phyloP scores from a whole-genome alignment of 2,113 vertebrate genomes.

The Bubo scandiacus region DNA sequence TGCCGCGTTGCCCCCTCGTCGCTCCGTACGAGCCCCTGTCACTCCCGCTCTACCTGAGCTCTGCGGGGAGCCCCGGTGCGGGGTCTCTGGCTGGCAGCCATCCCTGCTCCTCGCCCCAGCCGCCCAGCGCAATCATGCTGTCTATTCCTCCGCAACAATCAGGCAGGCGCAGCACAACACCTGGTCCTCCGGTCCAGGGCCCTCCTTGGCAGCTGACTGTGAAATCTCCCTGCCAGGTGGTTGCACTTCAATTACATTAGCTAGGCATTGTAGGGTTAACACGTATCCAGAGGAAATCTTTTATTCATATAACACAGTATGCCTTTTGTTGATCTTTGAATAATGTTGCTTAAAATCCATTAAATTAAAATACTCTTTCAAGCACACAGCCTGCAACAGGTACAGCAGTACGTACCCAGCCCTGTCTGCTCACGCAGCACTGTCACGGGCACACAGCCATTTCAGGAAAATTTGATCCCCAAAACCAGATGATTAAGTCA shows the following conservation, averaged over 20 bases:
- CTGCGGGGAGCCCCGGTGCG: accelerated
- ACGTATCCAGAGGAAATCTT: conserved; percentile 74
- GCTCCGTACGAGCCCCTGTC: accelerated
- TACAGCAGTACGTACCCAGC: conserved; percentile 1
- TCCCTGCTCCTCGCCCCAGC: background rate
- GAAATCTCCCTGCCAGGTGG: conserved; percentile 91
- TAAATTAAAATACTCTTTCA: conserved; percentile 74
- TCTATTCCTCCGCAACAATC: conserved; percentile 85
- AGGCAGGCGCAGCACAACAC: conserved; percentile 80
- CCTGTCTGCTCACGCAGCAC: background rate
- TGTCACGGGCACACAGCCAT: background rate
- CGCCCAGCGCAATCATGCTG: conserved; percentile 70
- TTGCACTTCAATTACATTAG: conserved; percentile 87
- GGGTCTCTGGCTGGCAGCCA: background rate
- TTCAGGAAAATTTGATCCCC: background rate
- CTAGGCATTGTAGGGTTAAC: conserved; percentile 88
- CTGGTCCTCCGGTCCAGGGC: conserved; percentile 82
- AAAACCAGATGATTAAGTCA: background rate
- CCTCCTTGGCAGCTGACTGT: conserved; percentile 89
- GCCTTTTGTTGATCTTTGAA: conserved; percentile 78
- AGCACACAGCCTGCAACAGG: conserved; percentile 47
- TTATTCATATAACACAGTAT: conserved; percentile 72
- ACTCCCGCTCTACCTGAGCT: background rate
- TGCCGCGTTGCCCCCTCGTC: background rate
- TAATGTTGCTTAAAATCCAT: conserved; percentile 82